These are phyloP conservation scores for Cryptosula pallasiana DNA, from an alignment of 2,888 invertebrate genomes.

Conservation along the genomic window DNA sequence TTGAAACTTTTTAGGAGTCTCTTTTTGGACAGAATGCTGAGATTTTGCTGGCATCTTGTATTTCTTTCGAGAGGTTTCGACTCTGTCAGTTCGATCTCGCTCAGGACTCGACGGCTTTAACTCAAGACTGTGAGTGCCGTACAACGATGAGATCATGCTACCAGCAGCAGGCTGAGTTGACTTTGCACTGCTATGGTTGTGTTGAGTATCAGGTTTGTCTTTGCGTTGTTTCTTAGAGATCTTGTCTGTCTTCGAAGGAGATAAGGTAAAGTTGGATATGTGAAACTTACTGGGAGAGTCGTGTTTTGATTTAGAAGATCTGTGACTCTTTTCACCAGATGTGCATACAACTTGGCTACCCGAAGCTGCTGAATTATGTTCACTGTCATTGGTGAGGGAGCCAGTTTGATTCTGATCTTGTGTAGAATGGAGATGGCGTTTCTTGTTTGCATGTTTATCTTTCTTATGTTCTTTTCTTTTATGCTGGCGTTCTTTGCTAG, in stretches of 20 bases:
- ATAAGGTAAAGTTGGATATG: conserved; percentile 3
- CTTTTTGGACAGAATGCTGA: background rate
- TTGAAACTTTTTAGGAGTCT: background rate
- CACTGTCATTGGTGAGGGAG: background rate
- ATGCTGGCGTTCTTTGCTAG: background rate
- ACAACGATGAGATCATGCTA: conserved; percentile 13
- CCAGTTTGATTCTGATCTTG: background rate
- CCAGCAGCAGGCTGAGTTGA: background rate
- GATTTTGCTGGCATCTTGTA: background rate
- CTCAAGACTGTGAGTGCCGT: conserved; percentile 16
- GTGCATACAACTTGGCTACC: background rate
- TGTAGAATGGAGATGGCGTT: background rate
- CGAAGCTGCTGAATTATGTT: background rate
- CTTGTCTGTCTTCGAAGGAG: background rate
- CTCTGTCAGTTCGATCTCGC: background rate
- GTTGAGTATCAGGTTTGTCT: background rate
- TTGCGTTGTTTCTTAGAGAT: background rate
- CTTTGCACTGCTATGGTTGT: background rate
- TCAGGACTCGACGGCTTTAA: background rate
- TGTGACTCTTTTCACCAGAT: background rate
- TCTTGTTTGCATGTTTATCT: background rate
- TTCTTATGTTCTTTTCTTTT: conserved; percentile 6
- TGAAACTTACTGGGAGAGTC: conserved; percentile 1
- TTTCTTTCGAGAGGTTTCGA: background rate
- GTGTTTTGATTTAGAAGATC: background rate